Base-by-base conservation (phyloP, 2,888 invertebrate genomes). In the Toxonevra muliebris region DNA sequence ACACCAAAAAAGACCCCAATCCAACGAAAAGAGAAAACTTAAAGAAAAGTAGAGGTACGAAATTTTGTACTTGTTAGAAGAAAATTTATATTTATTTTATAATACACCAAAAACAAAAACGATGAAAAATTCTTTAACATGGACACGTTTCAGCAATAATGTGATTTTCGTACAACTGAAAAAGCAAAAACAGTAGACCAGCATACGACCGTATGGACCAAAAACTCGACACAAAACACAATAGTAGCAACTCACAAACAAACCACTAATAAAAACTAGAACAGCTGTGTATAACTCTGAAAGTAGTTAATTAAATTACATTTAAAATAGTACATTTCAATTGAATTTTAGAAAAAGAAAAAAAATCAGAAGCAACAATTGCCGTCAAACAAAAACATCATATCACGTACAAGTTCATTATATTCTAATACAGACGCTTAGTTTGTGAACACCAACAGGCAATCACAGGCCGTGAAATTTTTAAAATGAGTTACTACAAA, bases 71-170 rank as follows among this genome's bases (percentile, higher is more conserved):
- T n/a, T n/a, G n/a, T n/a, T n/a, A n/a, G n/a, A n/a, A n/a, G n/a
- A n/a, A n/a, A n/a, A n/a, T n/a, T n/a, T n/a, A n/a, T n/a, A n/a
- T n/a, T n/a, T n/a, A n/a, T n/a, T n/a, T n/a, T n/a, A n/a, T n/a
- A n/a, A n/a, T n/a, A n/a, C n/a, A n/a, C n/a, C n/a, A n/a, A n/a
- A n/a, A n/a, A n/a, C n/a, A n/a, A n/a, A n/a, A n/a, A n/a, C n/a
- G n/a, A n/a, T n/a, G 53, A 17, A 52, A 41, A 41, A 41, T 54
- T 48, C 19, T 52, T 30, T 54, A 45, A 66, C 54, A 60, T 15
- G 45, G 42, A 57, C 66, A 66, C 66, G 66, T 66, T 60, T 41
- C 17, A 30, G 55, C 60, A 60, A 66, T 66, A 61, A 61, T 45
- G 45, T 8, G 2, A n/a, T 4, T 48, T 48, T 48, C 4, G 4